These are phyloP conservation scores for Platycheirus albimanus DNA, from an alignment of 2,888 invertebrate genomes.

Conservation along the genomic window DNA sequence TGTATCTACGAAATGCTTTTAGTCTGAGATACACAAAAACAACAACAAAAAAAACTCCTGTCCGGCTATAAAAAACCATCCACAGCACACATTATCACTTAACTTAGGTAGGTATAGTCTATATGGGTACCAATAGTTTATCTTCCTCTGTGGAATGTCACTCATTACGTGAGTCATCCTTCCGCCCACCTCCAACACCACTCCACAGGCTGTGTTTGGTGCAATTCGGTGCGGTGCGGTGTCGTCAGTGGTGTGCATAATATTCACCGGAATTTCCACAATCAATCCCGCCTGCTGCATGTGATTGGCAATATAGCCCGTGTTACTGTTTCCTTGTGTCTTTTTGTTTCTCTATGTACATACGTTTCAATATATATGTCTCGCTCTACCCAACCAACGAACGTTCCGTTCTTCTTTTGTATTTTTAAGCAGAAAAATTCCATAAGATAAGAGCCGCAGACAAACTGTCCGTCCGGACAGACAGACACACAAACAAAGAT, in stretches of 20 bases:
- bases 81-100: constrained; percentile 28
- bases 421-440: constrained; percentile 71
- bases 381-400: no score
- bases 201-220: neutral
- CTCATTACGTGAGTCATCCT: constrained; percentile 70
- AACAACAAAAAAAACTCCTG: constrained; percentile 18
- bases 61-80: constrained; percentile 16
- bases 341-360: neutral
- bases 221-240: no score
- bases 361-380: neutral
- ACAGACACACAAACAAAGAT: constrained; percentile 65
- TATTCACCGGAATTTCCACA: constrained; percentile 66
- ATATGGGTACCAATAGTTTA: constrained; percentile 29
- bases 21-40: constrained; percentile 17
- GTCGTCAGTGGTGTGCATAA: constrained; percentile 15
- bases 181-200: constrained; percentile 49
- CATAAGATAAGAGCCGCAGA: constrained; percentile 72
- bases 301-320: constrained; percentile 64
- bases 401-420: constrained; percentile 33
- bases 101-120: constrained; percentile 12
- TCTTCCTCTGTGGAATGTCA: constrained; percentile 53
- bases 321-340: constrained; percentile 41
- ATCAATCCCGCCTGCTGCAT: constrained; percentile 59
- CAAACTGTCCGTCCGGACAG: constrained; percentile 66
- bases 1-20: constrained; percentile 62